A percentile compares a stretch with the other conserved stretches of the same genome.
Conservation (phyloP, 2,113 vertebrate genomes). For the Malurus cyaneus region DNA sequence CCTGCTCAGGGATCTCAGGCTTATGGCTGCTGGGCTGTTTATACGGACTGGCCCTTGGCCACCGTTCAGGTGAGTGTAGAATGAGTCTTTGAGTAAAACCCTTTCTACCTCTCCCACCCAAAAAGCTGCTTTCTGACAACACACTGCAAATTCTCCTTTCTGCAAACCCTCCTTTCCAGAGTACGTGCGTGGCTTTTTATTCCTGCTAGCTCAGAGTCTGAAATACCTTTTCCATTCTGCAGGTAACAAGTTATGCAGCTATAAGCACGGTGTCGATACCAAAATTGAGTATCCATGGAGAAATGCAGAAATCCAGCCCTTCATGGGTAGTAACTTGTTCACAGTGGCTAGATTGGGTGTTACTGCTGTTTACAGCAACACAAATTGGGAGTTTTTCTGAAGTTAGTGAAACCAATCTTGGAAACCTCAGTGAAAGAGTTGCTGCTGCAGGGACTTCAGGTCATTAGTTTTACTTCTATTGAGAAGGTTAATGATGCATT, state of each 20-base stretch:
- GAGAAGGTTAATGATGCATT: neutral
- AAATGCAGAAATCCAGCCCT: neutral
- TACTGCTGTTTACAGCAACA: neutral
- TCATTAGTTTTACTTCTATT: neutral
- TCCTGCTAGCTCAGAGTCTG: neutral
- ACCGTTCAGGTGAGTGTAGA: too few relatives aligned
- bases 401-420: neutral
- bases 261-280: rapidly evolving
- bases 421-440: neutral
- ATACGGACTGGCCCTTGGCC: rapidly evolving
- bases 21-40: neutral
- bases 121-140: neutral
- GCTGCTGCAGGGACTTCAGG: neutral
- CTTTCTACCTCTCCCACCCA: neutral
- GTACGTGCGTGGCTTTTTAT: neutral
- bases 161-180: neutral
- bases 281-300: neutral
- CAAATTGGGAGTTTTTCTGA: neutral
- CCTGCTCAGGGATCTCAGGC: neutral
- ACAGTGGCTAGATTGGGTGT: neutral
- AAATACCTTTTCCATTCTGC: neutral
- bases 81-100: neutral
- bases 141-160: neutral
- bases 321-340: rapidly evolving
- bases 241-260: neutral